These are phyloP conservation scores for Ophioderma brevispina DNA, from an alignment of 35 echinoderm and acorn worm species.

Conservation along the genomic window DNA sequence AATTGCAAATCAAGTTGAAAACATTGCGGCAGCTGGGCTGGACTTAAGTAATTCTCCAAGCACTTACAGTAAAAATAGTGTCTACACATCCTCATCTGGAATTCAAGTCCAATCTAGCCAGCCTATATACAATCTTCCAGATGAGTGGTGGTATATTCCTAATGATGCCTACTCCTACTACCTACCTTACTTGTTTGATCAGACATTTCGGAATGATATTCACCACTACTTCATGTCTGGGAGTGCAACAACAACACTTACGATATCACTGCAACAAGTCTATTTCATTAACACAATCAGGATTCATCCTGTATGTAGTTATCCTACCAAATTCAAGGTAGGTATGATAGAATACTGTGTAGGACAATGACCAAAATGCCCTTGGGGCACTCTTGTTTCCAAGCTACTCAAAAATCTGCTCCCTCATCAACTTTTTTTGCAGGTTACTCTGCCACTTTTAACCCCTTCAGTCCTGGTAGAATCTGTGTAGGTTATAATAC, in stretches of 20 bases:
- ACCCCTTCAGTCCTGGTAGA: background rate
- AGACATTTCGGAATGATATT: conserved; percentile 35
- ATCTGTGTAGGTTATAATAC: too few species aligned
- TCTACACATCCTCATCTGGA: conserved; percentile 51
- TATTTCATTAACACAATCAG: conserved; percentile 83
- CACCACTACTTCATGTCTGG: conserved; percentile 15
- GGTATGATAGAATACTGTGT: background rate
- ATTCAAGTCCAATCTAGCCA: conserved; percentile 45
- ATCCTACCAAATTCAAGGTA: conserved; percentile 70
- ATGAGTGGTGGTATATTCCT: background rate
- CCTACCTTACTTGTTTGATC: conserved; percentile 83
- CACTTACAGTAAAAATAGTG: conserved; percentile 19
- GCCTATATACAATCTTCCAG: background rate
- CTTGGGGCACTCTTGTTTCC: background rate
- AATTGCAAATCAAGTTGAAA: conserved; percentile 71
- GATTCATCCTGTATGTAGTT: conserved; percentile 52
- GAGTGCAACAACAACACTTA: background rate
- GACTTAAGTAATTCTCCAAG: conserved; percentile 25
- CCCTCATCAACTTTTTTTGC: background rate
- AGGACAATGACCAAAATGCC: background rate
- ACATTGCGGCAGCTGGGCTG: conserved; percentile 64
- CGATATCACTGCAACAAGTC: conserved; percentile 40
- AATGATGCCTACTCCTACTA: conserved; percentile 31
- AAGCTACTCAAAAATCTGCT: too few species aligned
- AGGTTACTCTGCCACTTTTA: background rate